A percentile compares a stretch with the other conserved stretches of the same genome.
These are phyloP conservation scores for Netelia inedita DNA, from an alignment of 2,888 invertebrate species.

Conservation along the genomic window DNA sequence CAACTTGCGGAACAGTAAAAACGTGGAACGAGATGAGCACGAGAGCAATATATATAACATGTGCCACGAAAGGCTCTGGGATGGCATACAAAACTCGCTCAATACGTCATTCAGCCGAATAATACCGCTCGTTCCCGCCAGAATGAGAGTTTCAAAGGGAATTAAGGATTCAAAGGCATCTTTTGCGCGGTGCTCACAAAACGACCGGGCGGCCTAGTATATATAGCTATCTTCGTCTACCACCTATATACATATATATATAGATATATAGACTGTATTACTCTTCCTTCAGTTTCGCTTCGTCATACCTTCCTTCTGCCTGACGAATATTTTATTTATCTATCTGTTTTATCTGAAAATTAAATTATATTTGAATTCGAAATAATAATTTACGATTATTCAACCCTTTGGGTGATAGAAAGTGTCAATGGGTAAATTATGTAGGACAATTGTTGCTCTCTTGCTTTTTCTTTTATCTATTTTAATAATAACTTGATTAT, in stretches of 20 bases:
- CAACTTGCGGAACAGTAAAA: constrained; percentile 43
- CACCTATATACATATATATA: background rate
- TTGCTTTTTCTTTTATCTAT: no score
- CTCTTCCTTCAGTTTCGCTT: constrained; percentile 7
- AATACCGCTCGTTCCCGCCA: constrained; percentile 84
- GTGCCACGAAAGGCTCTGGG: constrained; percentile 74
- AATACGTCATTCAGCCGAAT: constrained; percentile 85
- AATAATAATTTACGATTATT: background rate
- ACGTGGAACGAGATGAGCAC: constrained; percentile 77
- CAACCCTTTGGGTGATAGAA: background rate
- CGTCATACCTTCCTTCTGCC: constrained; percentile 8
- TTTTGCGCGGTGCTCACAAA: constrained; percentile 83
- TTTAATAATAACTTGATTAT: no score
- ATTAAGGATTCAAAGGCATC: constrained; percentile 85
- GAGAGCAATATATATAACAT: constrained; percentile 66
- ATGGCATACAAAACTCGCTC: constrained; percentile 84
- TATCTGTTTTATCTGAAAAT: background rate
- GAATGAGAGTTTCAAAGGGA: constrained; percentile 85
- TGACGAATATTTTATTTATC: constrained; percentile 3
- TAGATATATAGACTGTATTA: background rate
- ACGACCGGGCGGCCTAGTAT: constrained; percentile 74
- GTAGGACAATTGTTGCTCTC: background rate
- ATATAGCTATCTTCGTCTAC: background rate
- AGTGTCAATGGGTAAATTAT: background rate
- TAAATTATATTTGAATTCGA: background rate